These are phyloP conservation scores for Penaeus vannamei DNA, from an alignment of 1,140 invertebrate species.

Conservation along the genomic window DNA sequence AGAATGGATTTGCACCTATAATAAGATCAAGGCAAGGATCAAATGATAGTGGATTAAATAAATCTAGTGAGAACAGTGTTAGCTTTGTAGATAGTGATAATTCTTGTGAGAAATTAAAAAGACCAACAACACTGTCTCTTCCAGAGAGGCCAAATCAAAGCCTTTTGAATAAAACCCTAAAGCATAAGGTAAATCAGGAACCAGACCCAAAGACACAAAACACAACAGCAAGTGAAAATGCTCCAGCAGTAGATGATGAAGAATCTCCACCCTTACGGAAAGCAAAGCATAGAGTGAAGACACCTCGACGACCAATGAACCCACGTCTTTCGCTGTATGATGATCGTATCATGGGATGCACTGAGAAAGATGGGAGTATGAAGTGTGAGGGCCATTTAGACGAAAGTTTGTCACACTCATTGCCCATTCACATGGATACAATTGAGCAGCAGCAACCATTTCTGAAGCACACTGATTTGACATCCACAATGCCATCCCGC, in stretches of 20 bases:
- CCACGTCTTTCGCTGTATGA: slow-evolving; percentile 62
- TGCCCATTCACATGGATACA: slow-evolving; percentile 53
- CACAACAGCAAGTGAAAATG: slow-evolving; percentile 9
- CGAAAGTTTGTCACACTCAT: slow-evolving; percentile 49
- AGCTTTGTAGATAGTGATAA: slow-evolving; percentile 63
- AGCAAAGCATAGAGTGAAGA: slow-evolving; percentile 57
- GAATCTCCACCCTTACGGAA: slow-evolving; percentile 55
- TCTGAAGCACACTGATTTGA: slow-evolving; percentile 41
- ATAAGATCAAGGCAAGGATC: slow-evolving; percentile 62
- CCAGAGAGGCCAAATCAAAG: slow-evolving; percentile 69
- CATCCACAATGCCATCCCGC: slow-evolving; percentile 36
- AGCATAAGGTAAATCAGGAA: slow-evolving; percentile 67
- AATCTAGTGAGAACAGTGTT: slow-evolving; percentile 64
- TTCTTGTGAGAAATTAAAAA: slow-evolving; percentile 65
- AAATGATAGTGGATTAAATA: slow-evolving; percentile 65
- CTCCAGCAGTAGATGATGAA: slow-evolving; percentile 23
- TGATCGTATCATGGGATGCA: slow-evolving; percentile 59
- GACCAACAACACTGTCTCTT: slow-evolving; percentile 68
- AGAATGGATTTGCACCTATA: slow-evolving; percentile 59
- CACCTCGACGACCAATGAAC: slow-evolving; percentile 54
- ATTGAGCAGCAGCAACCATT: slow-evolving; percentile 52
- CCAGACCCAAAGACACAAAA: slow-evolving; percentile 11
- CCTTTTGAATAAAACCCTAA: slow-evolving; percentile 70
- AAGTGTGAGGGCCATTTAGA: slow-evolving; percentile 37
- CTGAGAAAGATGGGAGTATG: slow-evolving; percentile 23